phyloP scores from a whole-genome alignment of 2,888 invertebrate genomes.

The Neria commutata region DNA sequence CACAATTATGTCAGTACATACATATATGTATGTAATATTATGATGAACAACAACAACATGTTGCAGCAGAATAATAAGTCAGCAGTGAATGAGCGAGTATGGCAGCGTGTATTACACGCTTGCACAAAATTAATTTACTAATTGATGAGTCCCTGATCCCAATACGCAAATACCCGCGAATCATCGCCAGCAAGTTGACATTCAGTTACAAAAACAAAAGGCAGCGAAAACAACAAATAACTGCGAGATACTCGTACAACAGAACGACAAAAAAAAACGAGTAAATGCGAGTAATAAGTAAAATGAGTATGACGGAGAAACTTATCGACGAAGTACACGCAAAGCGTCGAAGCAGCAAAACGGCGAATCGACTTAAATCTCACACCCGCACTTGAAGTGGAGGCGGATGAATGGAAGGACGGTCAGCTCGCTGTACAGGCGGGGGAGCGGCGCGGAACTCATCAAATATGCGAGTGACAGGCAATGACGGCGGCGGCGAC shows the following conservation, averaged over 20 bases:
- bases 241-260: too few relatives aligned
- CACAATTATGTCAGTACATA: neutral
- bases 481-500: too few relatives aligned
- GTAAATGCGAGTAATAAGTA: constrained; percentile 36
- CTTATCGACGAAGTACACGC: constrained; percentile 52
- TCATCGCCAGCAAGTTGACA: constrained; percentile 55
- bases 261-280: too few relatives aligned
- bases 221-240: neutral
- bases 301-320: constrained; percentile 50
- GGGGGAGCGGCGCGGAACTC: neutral
- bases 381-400: constrained; percentile 43
- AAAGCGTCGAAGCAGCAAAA: constrained; percentile 33
- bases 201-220: constrained; percentile 43
- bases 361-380: constrained; percentile 54
- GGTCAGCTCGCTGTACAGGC: neutral
- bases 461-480: neutral
- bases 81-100: neutral
- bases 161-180: constrained; percentile 57
- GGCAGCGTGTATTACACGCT: constrained; percentile 23
- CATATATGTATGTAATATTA: neutral
- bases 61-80: neutral
- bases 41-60: neutral
- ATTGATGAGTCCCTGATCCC: constrained; percentile 61
- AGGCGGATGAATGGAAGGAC: too few relatives aligned
- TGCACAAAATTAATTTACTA: constrained; percentile 59